Evolutionary conservation across 2,113 vertebrate species (phyloP), one percentile per base, ranked within the genome.

Genomic region (Leptodactylus fuscus): DNA sequence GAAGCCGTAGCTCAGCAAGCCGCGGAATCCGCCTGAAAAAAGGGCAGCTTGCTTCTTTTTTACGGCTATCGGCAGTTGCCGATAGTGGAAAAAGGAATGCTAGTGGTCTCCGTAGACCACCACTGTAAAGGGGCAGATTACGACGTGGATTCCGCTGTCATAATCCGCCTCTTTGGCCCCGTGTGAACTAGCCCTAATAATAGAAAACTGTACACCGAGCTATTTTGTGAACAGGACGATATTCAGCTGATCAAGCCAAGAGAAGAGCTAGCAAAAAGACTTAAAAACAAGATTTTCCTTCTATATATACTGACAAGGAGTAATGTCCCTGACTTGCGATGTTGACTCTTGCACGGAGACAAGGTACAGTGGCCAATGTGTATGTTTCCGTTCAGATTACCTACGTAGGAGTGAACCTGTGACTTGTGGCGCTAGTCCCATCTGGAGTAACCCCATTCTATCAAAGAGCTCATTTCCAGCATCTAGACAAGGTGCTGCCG

Each of bases 381-480:
- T 69, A 41, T 48, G 49, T 70, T 38, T 0, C 81, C 74, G 44
- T 71, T 27, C 69, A 87, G 58, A n/a, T 1, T 29, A 51, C 7
- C 53, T 55, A 20, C 46, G 5, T 34, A 24, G 34, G 48, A 79
- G 22, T 87, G 79, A 53, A 41, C n/a, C 24, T 51, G 1, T 77
- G 51, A 36, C 34, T 87, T 84, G 87, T 79, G 77, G 36, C 83
- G 81, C 79, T 71, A 85, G 62, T 83, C 41, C 34, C 84, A 88
- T 85, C 48, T 87, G 55, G 82, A 87, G 85, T 76, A 89, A 88
- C 69, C 87, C 81, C 87, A 88, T 88, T 89, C 88, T 87, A 89
- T 84, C 85, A 90, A 76, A 89, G 87, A 83, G 34, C 62, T 91
- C 67, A 84, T 87, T 79, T 85, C 69, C 81, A 81, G 78, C 58